A percentile compares a stretch with the other conserved stretches of the same genome.
Conservation (phyloP, 2,797 vertebrate species). For the Cirrhinus molitorella region DNA sequence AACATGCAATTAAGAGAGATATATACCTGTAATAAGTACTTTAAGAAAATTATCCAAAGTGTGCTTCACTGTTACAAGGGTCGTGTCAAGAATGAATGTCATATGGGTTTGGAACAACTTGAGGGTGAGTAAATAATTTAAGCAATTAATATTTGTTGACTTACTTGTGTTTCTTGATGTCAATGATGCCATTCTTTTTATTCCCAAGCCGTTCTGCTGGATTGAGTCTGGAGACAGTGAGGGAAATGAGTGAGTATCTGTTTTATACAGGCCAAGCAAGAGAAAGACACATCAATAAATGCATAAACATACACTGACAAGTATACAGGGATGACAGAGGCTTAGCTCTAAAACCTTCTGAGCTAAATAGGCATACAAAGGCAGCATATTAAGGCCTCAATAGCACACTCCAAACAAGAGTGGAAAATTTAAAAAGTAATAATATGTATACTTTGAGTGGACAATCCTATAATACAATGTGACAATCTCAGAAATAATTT, state of each 20-base stretch:
- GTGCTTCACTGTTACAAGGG: too few relatives aligned
- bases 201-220: constrained; percentile 83
- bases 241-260: background rate
- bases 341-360: background rate
- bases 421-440: too few relatives aligned
- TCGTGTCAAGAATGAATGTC: too few relatives aligned
- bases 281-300: background rate
- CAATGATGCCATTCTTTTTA: constrained; percentile 83
- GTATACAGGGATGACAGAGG: background rate
- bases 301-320: background rate
- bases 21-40: background rate
- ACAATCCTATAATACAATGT: background rate
- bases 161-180: constrained; percentile 86
- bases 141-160: constrained; percentile 10
- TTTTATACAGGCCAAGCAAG: constrained; percentile 4
- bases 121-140: background rate
- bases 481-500: background rate
- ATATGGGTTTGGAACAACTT: too few relatives aligned
- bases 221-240: constrained; percentile 71
- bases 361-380: background rate
- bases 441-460: background rate
- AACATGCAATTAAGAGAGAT: background rate
- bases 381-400: background rate
- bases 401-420: background rate
- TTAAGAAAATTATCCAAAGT: too few relatives aligned